Evolutionary conservation across 1,140 invertebrate genomes (phyloP), one percentile per base, ranked within the genome.

Genomic region (Diorhabda sublineata): DNA sequence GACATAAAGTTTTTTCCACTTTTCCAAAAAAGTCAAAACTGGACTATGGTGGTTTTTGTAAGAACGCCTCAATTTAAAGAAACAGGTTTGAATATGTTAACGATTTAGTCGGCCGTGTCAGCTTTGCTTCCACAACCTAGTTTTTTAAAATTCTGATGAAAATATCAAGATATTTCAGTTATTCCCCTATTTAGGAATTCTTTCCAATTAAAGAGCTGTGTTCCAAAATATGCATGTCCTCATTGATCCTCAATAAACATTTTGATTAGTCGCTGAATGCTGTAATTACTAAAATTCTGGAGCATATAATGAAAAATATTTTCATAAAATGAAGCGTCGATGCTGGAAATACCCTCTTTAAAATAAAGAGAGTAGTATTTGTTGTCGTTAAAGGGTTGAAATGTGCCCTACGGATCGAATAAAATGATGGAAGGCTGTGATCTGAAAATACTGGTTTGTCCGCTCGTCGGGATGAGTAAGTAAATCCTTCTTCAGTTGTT

Each of bases 401-500:
- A 61, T 61, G 26, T 61, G 59, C 59, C 26, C 26, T 61, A 43
- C 11, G 26, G 64, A 68, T 45, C 45, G 65, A 70, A 45, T 62
- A 61, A 61, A 74, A 71, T 71, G 67, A 71, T 71, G 62, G 71
- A 73, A 72, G 67, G 65, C 69, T 66, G 63, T 74, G 71, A 74
- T 67, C 69, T 71, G 67, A 70, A 70, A 69, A 70, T 60, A 59
- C 58, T 63, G 66, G 66, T 57, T 66, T 67, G 45, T 64, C 68
- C 43, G 45, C 59, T 68, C 58, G 67, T 69, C 72, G 75, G 77
- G 75, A 75, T 74, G 75, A 74, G 71, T 74, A 73, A 78, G 75
- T 74, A 78, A 73, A 76, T 77, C 77, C 75, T 79, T 78, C 77
- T 74, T 74, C 79, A 80, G 79, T 79, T 80, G 78, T 79, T 80